Evolutionary conservation across 2,888 invertebrate genomes (phyloP), one percentile per base, ranked within the genome.

Genomic region (Eristalis intricaria): DNA sequence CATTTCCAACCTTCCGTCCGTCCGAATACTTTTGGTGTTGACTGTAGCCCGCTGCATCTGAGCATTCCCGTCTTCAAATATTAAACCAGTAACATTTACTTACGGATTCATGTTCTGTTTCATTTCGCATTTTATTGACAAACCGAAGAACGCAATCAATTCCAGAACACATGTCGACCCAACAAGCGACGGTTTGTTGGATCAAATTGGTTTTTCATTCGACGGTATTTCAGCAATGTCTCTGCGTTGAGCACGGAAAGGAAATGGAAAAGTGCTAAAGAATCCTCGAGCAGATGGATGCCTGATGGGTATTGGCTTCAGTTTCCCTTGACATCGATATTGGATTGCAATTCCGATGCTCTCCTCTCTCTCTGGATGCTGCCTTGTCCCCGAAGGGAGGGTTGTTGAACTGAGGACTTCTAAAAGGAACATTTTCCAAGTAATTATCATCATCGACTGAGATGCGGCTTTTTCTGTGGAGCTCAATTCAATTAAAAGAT

Each of bases 131-230:
- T 26, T 50, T 64, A 8, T 40, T 43, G 13, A 60, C 15, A 50
- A 19, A 5, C n/a, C 65, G 61, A 29, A 66, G 68, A 26, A 29
- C 19, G 69, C 74, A 84, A 79, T 73, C 68, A 69, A 78, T 68
- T 74, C 32, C 78, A n/a, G 22, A 32, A 63, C 61, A 70, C 15
- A 56, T 71, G 29, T 50, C 50, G 65, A 43, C 60, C 63, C n/a
- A 61, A 60, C 38, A 63, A 29, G 56, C 50, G 71, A 50, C n/a
- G 4, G n/a, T n/a, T n/a, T 4, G 22, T 35, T 64, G 68, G 61
- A 40, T 69, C 78, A 63, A 83, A 78, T 73, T 77, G 68, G 40
- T 7, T 71, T 71, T 77, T 66, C 60, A 50, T 71, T 83, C 71
- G 82, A 77, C 76, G 38, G 70, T 63, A 69, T 76, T 71, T 77